phyloP scores from a whole-genome alignment of 2,113 vertebrate genomes.

The Dermatemys mawii region DNA sequence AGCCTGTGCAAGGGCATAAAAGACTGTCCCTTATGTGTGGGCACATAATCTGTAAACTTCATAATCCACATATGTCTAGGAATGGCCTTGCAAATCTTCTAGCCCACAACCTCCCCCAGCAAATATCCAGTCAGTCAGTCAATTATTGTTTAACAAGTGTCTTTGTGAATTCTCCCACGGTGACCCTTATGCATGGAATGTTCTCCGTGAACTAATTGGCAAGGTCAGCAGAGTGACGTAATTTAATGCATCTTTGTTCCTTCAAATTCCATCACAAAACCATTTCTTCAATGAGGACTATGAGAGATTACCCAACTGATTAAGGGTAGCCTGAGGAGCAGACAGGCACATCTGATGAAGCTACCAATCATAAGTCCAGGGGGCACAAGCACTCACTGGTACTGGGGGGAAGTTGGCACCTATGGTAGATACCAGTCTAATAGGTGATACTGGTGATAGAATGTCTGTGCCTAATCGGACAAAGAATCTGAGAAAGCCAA shows the following conservation, averaged over 20 bases:
- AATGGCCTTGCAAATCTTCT: neutral
- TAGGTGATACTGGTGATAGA: too few relatives aligned
- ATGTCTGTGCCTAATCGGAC: too few relatives aligned
- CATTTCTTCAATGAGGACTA: neutral
- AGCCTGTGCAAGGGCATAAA: rapidly evolving
- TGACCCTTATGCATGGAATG: neutral
- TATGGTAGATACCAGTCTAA: too few relatives aligned
- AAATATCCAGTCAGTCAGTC: neutral
- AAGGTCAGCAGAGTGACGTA: neutral
- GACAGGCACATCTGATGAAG: neutral
- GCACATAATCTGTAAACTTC: neutral
- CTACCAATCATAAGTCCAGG: too few relatives aligned
- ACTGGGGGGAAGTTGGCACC: too few relatives aligned
- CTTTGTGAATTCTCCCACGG: neutral
- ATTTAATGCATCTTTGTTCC: neutral
- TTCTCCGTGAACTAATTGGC: neutral
- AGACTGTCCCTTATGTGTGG: neutral
- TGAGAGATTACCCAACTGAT: neutral
- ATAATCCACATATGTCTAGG: too few relatives aligned
- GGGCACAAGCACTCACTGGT: too few relatives aligned
- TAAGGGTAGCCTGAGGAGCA: neutral
- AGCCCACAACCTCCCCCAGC: neutral
- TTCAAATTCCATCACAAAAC: neutral
- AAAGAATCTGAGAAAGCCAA: too few relatives aligned
- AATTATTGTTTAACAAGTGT: neutral